These are phyloP conservation scores for Odontothrips loti DNA, from an alignment of 2,888 invertebrate species.

Conservation along the genomic window DNA sequence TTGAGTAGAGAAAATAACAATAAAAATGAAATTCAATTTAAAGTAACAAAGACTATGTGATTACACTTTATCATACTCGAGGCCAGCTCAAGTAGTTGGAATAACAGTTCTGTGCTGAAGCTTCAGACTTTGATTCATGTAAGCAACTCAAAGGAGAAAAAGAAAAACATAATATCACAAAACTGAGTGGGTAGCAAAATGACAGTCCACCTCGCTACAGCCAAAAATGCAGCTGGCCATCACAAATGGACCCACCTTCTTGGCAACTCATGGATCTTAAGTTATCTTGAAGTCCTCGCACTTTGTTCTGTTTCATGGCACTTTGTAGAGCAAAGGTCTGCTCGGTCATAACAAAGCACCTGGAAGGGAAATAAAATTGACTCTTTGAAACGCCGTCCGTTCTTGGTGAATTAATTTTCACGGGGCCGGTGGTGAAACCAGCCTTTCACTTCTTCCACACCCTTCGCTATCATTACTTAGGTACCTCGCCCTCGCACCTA, in stretches of 20 bases:
- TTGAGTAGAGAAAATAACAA: conserved; percentile 2
- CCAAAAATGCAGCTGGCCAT: conserved; percentile 9
- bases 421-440: no score
- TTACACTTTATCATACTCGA: neutral
- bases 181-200: conserved; percentile 9
- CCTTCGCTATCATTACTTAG: no score
- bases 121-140: conserved; percentile 19
- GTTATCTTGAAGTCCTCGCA: no score
- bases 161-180: conserved; percentile 16
- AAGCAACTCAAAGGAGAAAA: neutral
- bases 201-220: neutral
- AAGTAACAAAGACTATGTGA: conserved; percentile 15
- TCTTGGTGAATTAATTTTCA: no score
- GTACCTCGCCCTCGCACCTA: no score
- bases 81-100: conserved; percentile 3
- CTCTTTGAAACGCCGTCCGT: no score
- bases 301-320: no score
- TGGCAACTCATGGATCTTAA: neutral
- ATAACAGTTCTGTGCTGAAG: conserved; percentile 21
- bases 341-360: no score
- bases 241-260: neutral
- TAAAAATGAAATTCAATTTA: neutral
- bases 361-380: no score
- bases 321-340: no score
- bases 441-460: no score